These are phyloP conservation scores for Acheta domesticus DNA, from an alignment of 2,888 invertebrate species.

Conservation along the genomic window DNA sequence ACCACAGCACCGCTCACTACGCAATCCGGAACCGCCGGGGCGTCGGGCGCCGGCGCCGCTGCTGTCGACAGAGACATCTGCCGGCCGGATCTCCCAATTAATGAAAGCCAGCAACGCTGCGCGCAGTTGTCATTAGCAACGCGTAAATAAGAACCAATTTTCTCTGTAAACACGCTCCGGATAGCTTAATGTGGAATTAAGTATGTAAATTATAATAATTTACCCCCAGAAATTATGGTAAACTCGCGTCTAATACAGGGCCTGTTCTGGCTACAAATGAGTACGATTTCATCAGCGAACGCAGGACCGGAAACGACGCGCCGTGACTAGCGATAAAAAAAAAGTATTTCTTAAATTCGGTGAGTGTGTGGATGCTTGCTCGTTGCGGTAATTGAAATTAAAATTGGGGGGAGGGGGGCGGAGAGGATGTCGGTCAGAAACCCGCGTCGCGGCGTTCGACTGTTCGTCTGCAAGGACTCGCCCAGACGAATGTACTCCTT, in stretches of 20 bases:
- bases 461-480: too few species aligned
- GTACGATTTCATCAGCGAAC: not conserved
- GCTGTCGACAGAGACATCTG: not conserved
- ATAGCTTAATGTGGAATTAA: conserved; percentile 5
- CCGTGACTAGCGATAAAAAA: not conserved
- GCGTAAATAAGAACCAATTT: conserved; percentile 18
- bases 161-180: not conserved
- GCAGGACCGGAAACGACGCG: not conserved
- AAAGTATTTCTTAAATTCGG: not conserved
- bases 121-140: conserved; percentile 1
- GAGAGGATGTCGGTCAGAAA: too few species aligned
- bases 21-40: too few species aligned
- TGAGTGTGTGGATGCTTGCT: conserved; percentile 7
- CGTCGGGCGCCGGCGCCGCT: too few species aligned
- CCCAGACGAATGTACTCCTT: too few species aligned
- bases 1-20: too few species aligned
- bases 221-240: conserved; percentile 7
- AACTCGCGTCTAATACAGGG: not conserved
- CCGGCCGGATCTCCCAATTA: conserved; percentile 18
- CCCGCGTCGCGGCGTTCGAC: too few species aligned
- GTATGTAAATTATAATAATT: conserved; percentile 18
- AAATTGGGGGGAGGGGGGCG: not conserved
- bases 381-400: not conserved
- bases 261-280: conserved; percentile 2
- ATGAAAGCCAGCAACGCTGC: not conserved